A percentile compares a stretch with the other conserved stretches of the same genome.
Evolutionary conservation across 2,888 invertebrate species (phyloP).

Genomic region (Xylota sylvarum): DNA sequence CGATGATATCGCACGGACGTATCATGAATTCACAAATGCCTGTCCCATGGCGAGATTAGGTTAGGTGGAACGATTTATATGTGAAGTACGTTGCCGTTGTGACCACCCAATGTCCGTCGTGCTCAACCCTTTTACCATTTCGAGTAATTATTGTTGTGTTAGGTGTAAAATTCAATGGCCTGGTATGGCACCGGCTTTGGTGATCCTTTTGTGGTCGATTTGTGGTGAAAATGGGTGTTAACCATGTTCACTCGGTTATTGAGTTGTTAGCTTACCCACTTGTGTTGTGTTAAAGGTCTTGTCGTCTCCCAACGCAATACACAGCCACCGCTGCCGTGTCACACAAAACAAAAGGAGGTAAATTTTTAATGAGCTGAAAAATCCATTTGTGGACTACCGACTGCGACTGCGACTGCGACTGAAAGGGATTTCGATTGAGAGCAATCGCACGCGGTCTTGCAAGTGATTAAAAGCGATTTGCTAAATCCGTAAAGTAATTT

Average conservation of each 20-base stretch:
- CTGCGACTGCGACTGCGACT: no score
- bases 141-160: slow-evolving; percentile 72
- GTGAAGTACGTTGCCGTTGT: slow-evolving; percentile 26
- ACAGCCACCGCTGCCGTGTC: no score
- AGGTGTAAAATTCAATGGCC: slow-evolving; percentile 70
- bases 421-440: slow-evolving; percentile 49
- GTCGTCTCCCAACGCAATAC: background rate
- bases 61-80: slow-evolving; percentile 48
- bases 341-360: slow-evolving; percentile 47
- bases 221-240: slow-evolving; percentile 63
- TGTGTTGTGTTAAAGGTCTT: background rate
- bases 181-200: slow-evolving; percentile 65
- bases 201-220: slow-evolving; percentile 53
- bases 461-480: slow-evolving; percentile 29
- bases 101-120: slow-evolving; percentile 62
- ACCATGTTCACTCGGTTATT: slow-evolving; percentile 61
- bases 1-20: slow-evolving; percentile 26
- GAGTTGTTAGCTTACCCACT: slow-evolving; percentile 67
- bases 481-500: slow-evolving; percentile 52
- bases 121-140: slow-evolving; percentile 49
- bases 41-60: slow-evolving; percentile 27
- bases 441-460: background rate
- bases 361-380: slow-evolving; percentile 64
- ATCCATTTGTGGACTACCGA: slow-evolving; percentile 55
- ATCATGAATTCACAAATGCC: slow-evolving; percentile 57